Evolutionary conservation across 2,888 invertebrate genomes (phyloP), one percentile per base, ranked within the genome.

Genomic region (Oscheius sp.): DNA sequence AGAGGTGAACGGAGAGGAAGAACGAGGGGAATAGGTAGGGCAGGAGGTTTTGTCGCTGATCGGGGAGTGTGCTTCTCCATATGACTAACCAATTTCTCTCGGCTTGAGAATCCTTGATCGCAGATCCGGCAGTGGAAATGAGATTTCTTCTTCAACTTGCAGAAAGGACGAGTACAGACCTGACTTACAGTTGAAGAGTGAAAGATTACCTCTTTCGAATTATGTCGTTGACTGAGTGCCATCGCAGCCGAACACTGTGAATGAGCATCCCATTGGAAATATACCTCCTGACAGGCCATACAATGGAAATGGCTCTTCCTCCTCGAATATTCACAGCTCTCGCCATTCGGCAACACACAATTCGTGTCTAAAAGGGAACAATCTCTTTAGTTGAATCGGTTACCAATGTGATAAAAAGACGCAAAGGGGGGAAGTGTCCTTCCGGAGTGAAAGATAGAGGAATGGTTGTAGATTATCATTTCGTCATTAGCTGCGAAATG

Each of bases 61-160:
- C 36, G 20, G 9, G 62, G 45, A 14, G 47, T 20, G 41, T 67
- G 67, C 28, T 62, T 62, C 22, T 67, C 62, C 50, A 66, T 44
- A 36, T 76, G 76, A 59, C 41, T 57, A 8, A 62, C 8, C 2
- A 76, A 54, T 50, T 76, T 76, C 9, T 61, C 44, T 14, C 49
- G 59, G 30, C 70, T 72, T 12, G 77, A 77, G 49, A 77, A 77
- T 26, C 77, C 79, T 61, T 78, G 76, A 44, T 73, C 76, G 50
- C 77, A 79, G n/a, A 66, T 50, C 32, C 67, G 67, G 28, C 79
- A 79, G 49, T 79, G 79, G 59, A 72, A 79, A 54, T 79, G 79
- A 5, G 64, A 41, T 49, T 75, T 79, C 70, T 79, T 79, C 63
- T 75, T 77, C 64, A 79, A 62, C 41, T 79, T 79, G 61, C 79